Conservation (phyloP, 1,140 invertebrate genomes). For the Parapsyche elsis region DNA sequence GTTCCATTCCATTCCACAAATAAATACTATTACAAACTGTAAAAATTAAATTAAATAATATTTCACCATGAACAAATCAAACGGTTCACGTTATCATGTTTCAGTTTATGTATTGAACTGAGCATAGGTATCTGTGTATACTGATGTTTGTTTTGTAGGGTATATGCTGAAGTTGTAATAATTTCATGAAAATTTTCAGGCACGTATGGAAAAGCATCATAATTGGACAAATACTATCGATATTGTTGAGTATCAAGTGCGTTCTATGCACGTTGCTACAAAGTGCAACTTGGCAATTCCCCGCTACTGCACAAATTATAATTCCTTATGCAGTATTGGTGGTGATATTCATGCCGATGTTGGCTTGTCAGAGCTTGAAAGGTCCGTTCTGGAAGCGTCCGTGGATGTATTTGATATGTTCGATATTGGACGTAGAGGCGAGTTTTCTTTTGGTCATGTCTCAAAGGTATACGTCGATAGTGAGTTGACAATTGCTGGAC, state of each 20-base stretch:
- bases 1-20: too few relatives aligned
- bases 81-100: too few relatives aligned
- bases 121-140: too few relatives aligned
- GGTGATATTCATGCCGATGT: conserved; percentile 79
- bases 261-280: conserved; percentile 81
- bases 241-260: conserved; percentile 80
- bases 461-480: conserved; percentile 65
- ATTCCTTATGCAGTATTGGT: conserved; percentile 83
- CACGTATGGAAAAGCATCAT: conserved; percentile 80
- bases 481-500: conserved; percentile 81
- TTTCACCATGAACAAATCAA: too few relatives aligned
- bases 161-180: neutral
- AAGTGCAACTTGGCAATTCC: conserved; percentile 73
- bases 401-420: conserved; percentile 54
- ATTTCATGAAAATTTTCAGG: conserved; percentile 65
- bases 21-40: too few relatives aligned
- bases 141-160: too few relatives aligned
- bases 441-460: conserved; percentile 64
- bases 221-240: conserved; percentile 80
- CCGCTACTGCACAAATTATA: conserved; percentile 83
- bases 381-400: conserved; percentile 55
- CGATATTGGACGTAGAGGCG: conserved; percentile 73
- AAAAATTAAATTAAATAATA: too few relatives aligned
- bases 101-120: too few relatives aligned
- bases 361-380: conserved; percentile 73